These are phyloP conservation scores for Lepisosteus osseus DNA, from an alignment of 2,113 vertebrate genomes.

Conservation along the genomic window DNA sequence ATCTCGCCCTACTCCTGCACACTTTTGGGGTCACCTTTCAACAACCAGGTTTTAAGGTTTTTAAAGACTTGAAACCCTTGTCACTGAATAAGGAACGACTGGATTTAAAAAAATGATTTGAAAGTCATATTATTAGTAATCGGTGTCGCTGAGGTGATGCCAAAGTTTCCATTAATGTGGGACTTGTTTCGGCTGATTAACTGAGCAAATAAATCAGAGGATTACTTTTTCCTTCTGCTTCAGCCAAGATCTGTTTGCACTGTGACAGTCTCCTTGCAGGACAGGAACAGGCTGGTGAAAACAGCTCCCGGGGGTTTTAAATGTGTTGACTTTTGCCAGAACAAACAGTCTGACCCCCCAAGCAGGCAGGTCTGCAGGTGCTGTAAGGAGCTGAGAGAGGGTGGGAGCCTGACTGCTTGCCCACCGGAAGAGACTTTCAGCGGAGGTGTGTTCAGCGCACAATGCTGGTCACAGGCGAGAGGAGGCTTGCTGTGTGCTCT, in stretches of 20 bases:
- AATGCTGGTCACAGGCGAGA: too few species aligned
- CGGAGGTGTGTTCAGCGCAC: too few species aligned
- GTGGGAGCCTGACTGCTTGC: too few species aligned
- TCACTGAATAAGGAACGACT: too few species aligned
- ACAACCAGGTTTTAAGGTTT: too few species aligned
- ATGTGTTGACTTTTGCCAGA: background rate
- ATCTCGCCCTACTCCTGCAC: too few species aligned
- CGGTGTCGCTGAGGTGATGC: background rate
- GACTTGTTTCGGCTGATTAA: background rate
- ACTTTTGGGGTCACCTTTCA: too few species aligned
- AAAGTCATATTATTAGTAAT: too few species aligned
- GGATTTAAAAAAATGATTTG: too few species aligned
- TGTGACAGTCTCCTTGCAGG: background rate
- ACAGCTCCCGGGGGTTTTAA: background rate
- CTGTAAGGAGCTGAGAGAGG: background rate
- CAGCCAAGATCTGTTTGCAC: background rate
- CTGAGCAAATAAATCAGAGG: background rate
- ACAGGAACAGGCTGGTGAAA: background rate
- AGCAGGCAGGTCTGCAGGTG: background rate
- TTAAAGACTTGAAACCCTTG: too few species aligned
- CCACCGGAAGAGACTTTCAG: too few species aligned
- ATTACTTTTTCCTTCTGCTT: background rate
- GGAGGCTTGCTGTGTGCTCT: too few species aligned
- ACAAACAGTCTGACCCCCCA: background rate
- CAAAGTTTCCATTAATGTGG: background rate